phyloP scores from a whole-genome alignment of 2,888 invertebrate species.

The Octodonta nipae region DNA sequence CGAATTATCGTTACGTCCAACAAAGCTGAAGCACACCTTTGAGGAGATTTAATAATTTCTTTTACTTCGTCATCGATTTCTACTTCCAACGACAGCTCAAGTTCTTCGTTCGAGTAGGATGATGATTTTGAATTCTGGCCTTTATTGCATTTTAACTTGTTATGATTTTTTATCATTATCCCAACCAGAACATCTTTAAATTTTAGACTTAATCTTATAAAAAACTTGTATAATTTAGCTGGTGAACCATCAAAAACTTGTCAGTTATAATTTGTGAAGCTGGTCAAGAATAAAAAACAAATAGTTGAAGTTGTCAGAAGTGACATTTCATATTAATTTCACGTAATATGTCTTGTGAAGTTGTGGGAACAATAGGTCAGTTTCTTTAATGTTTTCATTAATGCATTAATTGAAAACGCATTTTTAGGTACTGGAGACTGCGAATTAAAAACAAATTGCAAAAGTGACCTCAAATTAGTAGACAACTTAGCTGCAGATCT shows the following conservation, averaged over 20 bases:
- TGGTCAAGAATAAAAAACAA: no score
- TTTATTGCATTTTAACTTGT: no score
- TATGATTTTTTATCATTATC: no score
- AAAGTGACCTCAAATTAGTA: conserved; percentile 13
- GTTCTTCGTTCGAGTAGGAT: conserved; percentile 13
- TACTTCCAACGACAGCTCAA: conserved; percentile 28
- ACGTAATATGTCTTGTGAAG: conserved; percentile 14
- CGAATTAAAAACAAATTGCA: conserved; percentile 11
- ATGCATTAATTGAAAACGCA: conserved; percentile 2
- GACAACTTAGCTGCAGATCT: conserved; percentile 23
- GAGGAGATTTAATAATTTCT: conserved; percentile 23
- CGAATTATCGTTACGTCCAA: conserved; percentile 31
- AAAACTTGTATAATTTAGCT: no score
- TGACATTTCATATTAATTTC: no score
- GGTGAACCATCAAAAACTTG: no score
- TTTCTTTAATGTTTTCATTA: neutral
- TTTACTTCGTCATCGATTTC: conserved; percentile 29
- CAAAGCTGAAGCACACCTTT: conserved; percentile 22
- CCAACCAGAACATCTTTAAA: no score
- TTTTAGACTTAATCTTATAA: no score
- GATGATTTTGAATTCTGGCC: no score
- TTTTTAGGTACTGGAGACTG: conserved; percentile 20
- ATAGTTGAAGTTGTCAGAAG: no score
- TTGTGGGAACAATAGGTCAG: conserved; percentile 14
- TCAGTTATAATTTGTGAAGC: no score